These are phyloP conservation scores for Pantherophis guttatus DNA, from an alignment of 2,113 vertebrate genomes.

Conservation along the genomic window DNA sequence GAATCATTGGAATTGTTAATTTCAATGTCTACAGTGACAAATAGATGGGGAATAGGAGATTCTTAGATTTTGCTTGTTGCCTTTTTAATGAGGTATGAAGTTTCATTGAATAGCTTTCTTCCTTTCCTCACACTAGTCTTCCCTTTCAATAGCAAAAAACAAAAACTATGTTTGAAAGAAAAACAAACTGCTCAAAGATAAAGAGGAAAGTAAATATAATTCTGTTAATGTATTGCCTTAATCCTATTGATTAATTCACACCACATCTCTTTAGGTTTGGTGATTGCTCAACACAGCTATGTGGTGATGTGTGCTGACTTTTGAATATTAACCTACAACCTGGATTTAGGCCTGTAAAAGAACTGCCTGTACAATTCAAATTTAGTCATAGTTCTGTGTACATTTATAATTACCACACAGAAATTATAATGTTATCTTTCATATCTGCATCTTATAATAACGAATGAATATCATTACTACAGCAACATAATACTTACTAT, in stretches of 20 bases:
- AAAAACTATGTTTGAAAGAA: constrained; percentile 10
- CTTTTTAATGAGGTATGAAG: constrained; percentile 11
- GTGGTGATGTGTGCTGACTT: constrained; percentile 17
- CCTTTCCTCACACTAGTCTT: not conserved
- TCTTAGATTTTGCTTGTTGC: not conserved
- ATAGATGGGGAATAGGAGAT: not conserved
- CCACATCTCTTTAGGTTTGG: constrained; percentile 26
- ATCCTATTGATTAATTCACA: constrained; percentile 24
- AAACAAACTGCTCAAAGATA: constrained; percentile 20
- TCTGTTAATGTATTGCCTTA: constrained; percentile 25
- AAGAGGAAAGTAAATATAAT: constrained; percentile 37
- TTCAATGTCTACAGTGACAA: not conserved
- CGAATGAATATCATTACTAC: constrained; percentile 7
- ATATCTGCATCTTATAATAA: constrained; percentile 28
- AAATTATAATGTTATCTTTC: constrained; percentile 41
- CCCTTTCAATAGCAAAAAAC: constrained; percentile 2
- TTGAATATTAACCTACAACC: constrained; percentile 22
- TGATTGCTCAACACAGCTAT: constrained; percentile 28
- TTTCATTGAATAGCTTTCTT: not conserved
- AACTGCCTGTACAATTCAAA: constrained; percentile 37
- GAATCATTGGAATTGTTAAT: not conserved
- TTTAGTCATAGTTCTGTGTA: constrained; percentile 25
- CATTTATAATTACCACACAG: constrained; percentile 43
- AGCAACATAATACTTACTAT: constrained; percentile 12
- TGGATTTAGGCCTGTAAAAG: constrained; percentile 26